Base-by-base conservation (phyloP, 2,888 invertebrate genomes). In the Andrena minutula region DNA sequence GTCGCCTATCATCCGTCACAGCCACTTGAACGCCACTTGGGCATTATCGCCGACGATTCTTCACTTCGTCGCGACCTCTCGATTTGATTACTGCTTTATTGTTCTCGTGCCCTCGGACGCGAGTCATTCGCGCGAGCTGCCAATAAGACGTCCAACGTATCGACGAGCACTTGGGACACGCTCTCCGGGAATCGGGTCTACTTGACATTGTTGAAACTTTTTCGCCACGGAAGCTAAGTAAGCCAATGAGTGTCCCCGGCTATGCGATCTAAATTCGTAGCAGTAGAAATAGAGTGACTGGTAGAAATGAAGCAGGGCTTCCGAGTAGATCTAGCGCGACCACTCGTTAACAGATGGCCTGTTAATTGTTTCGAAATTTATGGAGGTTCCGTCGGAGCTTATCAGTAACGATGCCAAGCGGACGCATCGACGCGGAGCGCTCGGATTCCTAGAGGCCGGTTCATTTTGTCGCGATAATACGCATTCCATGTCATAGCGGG, bases 401-500 rank as follows among this genome's bases (percentile, higher is more conserved):
- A 53, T 35, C 23, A 28, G 30, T 58, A 64, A 64, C 73, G 51
- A 56, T 20, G 53, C 32, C 26, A 8, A 10, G 30, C 66, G 66
- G 23, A 35, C 23, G 32, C 70, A 76, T 79, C 75, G 73, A 77
- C 69, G 82, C 56, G 77, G 68, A 70, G 60, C 74, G 58, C 60
- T 69, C 60, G 76, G 77, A 87, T 87, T 87, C 77, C 87, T 85
- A 75, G 76, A 77, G 77, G 71, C 68, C 68, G 88, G 87, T 87
- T 87, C 87, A 87, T 87, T 87, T 85, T 87, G 87, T 84, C 88
- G 75, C 88, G 87, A 88, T 88, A 86, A 88, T 88, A 84, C 84
- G 88, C 86, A 85, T 88, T 88, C 83, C 84, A 75, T 86, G 88
- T 86, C 80, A 86, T 86, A 81, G 81, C 78, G 81, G 51, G 73